Base-by-base conservation (phyloP, 2,888 invertebrate genomes). In the Megastigmus dorsalis region DNA sequence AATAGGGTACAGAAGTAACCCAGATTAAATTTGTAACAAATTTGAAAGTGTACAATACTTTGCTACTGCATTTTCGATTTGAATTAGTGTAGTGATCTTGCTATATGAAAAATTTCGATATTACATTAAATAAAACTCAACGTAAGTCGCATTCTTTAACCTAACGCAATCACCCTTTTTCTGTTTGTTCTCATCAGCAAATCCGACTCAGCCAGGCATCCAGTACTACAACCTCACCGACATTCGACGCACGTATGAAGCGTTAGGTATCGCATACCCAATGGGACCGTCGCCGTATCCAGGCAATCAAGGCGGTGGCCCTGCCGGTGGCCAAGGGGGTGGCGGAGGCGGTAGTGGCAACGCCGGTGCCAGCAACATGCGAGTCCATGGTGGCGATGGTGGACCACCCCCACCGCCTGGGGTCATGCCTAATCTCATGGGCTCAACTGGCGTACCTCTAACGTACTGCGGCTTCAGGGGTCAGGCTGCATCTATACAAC, bases 211-310 rank as follows among this genome's bases (percentile, higher is more conserved):
- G 18, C 26, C 38, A 13, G 57, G 67, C n/a, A 55, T 67, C 0
- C 71, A 71, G n/a, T 69, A 73, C 55, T 69, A 62, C 43, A 69
- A 73, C 28, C 38, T 63, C 2, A 43, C 67, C 43, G 76, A 76
- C 30, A 74, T 76, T 23, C 59, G 74, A 15, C 67, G 74, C 6
- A 76, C 70, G 15, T 76, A 76, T 26, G 76, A 76, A 38, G 70
- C 69, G 0, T 36, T 76, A 3, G 76, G 76, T 3, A 76, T 76
- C 26, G 67, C 70, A 1, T 76, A 70, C 2, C 74, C 76, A 0
- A 43, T 59, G 36, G 45, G 57, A 1, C 54, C 68, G 0, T 38
- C 72, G 15, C 41, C 69, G 1, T 69, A 43, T 10, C 67, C 67
- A 1, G 20, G 20, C 3, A 38, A 13, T 13, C 30, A 41, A 9